Conservation (phyloP, 2,113 vertebrate genomes). For the Lepidothrix coronata region DNA sequence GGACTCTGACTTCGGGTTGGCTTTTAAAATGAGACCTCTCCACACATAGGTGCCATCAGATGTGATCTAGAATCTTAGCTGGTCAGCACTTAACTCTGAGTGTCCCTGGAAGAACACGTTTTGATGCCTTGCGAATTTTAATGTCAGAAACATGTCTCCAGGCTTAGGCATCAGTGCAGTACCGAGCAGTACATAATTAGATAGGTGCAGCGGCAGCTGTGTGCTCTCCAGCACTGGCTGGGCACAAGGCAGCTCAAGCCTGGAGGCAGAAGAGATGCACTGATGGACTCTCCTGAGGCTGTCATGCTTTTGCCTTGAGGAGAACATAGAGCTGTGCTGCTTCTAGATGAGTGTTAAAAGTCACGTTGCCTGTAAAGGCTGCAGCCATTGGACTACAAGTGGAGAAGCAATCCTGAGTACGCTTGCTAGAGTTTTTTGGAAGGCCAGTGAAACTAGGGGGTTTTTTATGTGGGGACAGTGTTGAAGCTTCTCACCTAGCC, state of each 20-base stretch:
- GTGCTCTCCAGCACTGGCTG: neutral
- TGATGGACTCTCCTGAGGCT: accelerated
- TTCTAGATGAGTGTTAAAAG: neutral
- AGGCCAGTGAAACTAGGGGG: neutral
- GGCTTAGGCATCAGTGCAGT: neutral
- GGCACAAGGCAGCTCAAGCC: neutral
- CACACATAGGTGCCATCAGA: neutral
- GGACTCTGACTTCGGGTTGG: neutral
- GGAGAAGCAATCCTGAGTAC: neutral
- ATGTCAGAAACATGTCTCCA: neutral
- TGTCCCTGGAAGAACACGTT: accelerated
- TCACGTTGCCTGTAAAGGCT: neutral
- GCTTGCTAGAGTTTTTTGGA: neutral
- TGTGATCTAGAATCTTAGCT: neutral
- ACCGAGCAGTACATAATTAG: accelerated
- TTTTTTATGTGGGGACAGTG: neutral
- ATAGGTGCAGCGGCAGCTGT: neutral
- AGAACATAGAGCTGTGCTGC: neutral
- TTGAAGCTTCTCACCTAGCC: neutral
- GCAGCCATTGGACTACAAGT: neutral
- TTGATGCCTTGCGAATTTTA: neutral
- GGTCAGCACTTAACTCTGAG: neutral
- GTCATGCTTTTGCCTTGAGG: accelerated
- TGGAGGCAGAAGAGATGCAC: neutral
- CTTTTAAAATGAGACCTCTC: neutral